Percentiles rank a stretch among this genome's conserved stretches.
Evolutionary conservation across 2,113 vertebrate species (phyloP).

Genomic region (Campylorhamphus procurvoides): DNA sequence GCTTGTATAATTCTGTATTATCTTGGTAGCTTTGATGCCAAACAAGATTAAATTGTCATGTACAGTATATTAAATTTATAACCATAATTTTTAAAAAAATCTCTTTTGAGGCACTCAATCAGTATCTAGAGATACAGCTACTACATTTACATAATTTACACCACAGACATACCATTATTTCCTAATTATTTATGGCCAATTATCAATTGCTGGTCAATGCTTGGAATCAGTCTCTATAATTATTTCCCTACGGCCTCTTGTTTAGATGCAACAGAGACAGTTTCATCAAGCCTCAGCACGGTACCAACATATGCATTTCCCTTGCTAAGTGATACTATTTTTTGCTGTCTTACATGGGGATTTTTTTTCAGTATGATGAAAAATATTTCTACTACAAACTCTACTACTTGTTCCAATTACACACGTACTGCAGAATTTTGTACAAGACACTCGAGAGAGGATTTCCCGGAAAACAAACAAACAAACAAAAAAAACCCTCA

Average conservation of each 20-base stretch:
- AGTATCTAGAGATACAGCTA: conserved; percentile 55
- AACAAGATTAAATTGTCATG: conserved; percentile 78
- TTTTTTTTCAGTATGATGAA: conserved; percentile 12
- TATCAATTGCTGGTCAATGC: conserved; percentile 76
- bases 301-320: background rate
- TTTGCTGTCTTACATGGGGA: background rate
- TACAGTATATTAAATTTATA: conserved; percentile 73
- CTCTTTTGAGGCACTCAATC: conserved; percentile 61
- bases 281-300: background rate
- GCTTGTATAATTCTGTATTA: conserved; percentile 76
- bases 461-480: background rate
- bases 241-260: conserved; percentile 57
- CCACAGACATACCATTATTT: conserved; percentile 35
- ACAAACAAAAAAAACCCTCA: rapidly evolving
- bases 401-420: background rate
- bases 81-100: conserved; percentile 65
- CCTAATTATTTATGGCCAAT: conserved; percentile 76
- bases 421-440: background rate
- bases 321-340: conserved; percentile 17
- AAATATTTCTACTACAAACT: background rate
- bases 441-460: background rate
- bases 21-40: conserved; percentile 74
- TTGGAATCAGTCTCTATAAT: conserved; percentile 71
- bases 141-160: conserved; percentile 70
- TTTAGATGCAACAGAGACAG: conserved; percentile 28